phyloP scores from a whole-genome alignment of 2,113 vertebrate genomes.

The Meles meles region DNA sequence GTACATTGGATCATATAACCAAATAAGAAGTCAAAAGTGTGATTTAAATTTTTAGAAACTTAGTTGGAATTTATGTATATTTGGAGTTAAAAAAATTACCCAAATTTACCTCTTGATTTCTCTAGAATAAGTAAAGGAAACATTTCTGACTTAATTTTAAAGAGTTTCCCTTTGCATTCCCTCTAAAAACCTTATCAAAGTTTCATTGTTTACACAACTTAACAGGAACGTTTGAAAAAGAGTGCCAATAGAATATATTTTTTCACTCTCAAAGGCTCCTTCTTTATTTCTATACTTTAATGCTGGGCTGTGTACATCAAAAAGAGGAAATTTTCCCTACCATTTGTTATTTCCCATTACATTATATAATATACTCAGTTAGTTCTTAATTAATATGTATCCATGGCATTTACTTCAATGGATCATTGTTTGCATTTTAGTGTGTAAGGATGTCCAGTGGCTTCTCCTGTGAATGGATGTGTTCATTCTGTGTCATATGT shows the following conservation, averaged over 20 bases:
- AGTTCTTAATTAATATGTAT: not conserved
- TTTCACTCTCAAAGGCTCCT: not conserved
- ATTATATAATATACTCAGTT: not conserved
- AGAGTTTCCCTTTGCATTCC: not conserved
- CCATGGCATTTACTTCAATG: not conserved
- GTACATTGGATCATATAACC: not conserved
- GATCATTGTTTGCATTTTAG: not conserved
- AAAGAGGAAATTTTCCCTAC: not conserved
- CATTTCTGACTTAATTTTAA: not conserved
- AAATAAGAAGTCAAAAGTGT: not conserved
- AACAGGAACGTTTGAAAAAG: not conserved
- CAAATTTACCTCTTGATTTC: not conserved
- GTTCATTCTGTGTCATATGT: not conserved
- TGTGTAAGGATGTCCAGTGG: not conserved
- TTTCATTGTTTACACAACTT: not conserved
- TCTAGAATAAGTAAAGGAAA: not conserved
- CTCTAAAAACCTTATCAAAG: not conserved
- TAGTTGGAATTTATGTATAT: not conserved
- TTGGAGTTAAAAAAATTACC: not conserved
- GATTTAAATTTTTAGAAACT: conserved; percentile 3
- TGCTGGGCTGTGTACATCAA: not conserved
- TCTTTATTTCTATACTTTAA: not conserved
- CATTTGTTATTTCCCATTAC: not conserved
- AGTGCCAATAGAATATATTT: not conserved
- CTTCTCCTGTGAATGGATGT: not conserved